Conservation (phyloP, 2,797 vertebrate species). For the Sebastes wilsoni region DNA sequence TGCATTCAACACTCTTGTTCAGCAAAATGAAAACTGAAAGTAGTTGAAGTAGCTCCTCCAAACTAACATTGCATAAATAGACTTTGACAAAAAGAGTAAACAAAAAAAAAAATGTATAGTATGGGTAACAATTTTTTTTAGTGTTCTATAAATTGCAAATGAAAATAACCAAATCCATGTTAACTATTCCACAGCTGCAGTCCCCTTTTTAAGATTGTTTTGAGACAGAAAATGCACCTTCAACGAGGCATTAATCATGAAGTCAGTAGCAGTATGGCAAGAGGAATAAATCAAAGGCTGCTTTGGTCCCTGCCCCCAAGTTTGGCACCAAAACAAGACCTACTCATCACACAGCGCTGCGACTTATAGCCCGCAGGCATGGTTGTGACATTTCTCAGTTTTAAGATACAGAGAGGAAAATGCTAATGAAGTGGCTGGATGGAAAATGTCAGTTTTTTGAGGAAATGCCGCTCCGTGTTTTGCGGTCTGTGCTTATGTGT, state of each 20-base stretch:
- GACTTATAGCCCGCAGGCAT: constrained; percentile 76
- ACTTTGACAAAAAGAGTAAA: background rate
- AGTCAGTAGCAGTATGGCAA: constrained; percentile 69
- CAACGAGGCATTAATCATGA: constrained; percentile 76
- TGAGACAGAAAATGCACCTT: constrained; percentile 54
- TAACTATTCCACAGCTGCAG: background rate
- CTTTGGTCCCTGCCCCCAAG: constrained; percentile 71
- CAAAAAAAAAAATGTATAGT: background rate
- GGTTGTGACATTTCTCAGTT: constrained; percentile 82
- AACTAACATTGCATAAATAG: too few species aligned
- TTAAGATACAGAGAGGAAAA: constrained; percentile 78
- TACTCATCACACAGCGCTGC: constrained; percentile 73
- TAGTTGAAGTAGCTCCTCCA: background rate
- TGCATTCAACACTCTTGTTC: background rate
- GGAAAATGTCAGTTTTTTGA: constrained; percentile 72
- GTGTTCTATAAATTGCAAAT: background rate
- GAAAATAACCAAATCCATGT: background rate
- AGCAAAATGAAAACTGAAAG: background rate
- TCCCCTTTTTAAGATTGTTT: constrained; percentile 17
- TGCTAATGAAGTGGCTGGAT: constrained; percentile 80
- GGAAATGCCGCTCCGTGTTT: constrained; percentile 41
- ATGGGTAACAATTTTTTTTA: background rate
- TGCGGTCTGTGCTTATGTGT: constrained; percentile 37
- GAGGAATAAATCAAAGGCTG: constrained; percentile 79
- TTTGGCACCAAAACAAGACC: constrained; percentile 78